phyloP scores from a whole-genome alignment of 2,113 vertebrate genomes.

The Cygnus buccinator region DNA sequence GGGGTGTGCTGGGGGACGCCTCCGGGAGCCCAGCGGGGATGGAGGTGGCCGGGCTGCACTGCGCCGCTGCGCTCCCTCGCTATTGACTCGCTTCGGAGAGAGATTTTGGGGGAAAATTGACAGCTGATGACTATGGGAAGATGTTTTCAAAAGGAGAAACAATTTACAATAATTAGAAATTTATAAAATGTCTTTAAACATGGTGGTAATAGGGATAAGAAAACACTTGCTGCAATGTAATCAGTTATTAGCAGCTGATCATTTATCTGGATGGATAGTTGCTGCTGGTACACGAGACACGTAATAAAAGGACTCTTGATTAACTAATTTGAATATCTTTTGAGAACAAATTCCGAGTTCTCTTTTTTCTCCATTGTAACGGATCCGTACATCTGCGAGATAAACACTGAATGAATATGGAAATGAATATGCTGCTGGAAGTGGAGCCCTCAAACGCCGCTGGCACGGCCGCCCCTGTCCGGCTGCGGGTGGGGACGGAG shows the following conservation, averaged over 20 bases:
- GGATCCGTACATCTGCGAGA: conserved; percentile 77
- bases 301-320: conserved; percentile 83
- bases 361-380: conserved; percentile 79
- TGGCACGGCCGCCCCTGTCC: neutral
- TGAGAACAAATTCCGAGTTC: conserved; percentile 78
- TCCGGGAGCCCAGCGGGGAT: neutral
- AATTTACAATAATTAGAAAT: conserved; percentile 83
- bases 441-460: neutral
- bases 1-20: neutral
- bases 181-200: conserved; percentile 81
- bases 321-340: conserved; percentile 88
- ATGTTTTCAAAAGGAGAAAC: conserved; percentile 75
- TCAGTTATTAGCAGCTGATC: conserved; percentile 85
- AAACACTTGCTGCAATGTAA: conserved; percentile 78
- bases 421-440: conserved; percentile 57
- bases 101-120: conserved; percentile 40
- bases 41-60: neutral
- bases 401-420: conserved; percentile 64
- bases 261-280: conserved; percentile 78
- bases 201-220: conserved; percentile 73
- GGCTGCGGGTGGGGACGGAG: neutral
- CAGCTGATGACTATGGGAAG: conserved; percentile 57
- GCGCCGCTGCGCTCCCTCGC: neutral
- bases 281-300: conserved; percentile 62
- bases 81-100: neutral